A percentile compares a stretch with the other conserved stretches of the same genome.
These are phyloP conservation scores for Bovichtus diacanthus DNA, from an alignment of 2,797 vertebrate species.

Conservation along the genomic window DNA sequence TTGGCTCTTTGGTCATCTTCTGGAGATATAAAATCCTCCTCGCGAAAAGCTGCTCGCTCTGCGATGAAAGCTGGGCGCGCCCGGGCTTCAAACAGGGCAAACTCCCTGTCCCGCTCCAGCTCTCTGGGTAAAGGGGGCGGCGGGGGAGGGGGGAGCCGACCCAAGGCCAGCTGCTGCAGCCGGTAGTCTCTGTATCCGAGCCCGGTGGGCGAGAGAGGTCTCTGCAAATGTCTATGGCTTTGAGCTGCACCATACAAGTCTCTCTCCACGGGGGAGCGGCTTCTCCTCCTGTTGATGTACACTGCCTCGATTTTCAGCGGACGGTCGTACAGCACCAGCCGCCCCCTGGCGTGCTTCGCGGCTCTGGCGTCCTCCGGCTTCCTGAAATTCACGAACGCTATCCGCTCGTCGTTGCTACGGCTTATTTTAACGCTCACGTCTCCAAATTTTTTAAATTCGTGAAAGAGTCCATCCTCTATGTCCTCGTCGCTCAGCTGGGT, in stretches of 20 bases:
- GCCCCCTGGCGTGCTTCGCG: conserved; percentile 94
- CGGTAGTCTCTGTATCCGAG: conserved; percentile 96
- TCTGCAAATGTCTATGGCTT: conserved; percentile 87
- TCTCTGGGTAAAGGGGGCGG: conserved; percentile 94
- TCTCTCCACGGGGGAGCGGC: conserved; percentile 93
- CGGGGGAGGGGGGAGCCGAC: conserved; percentile 93
- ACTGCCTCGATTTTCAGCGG: conserved; percentile 97
- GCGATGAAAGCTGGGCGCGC: conserved; percentile 91
- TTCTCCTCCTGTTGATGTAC: conserved; percentile 89
- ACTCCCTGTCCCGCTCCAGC: conserved; percentile 94
- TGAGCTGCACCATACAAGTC: conserved; percentile 87
- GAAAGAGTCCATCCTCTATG: conserved; percentile 97
- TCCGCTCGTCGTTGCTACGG: conserved; percentile 93
- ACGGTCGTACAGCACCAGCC: conserved; percentile 95
- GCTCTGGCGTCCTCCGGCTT: conserved; percentile 95
- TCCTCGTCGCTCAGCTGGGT: conserved; percentile 96
- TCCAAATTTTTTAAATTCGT: conserved; percentile 98
- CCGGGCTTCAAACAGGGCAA: conserved; percentile 92
- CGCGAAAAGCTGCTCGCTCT: conserved; percentile 91
- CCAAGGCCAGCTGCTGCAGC: conserved; percentile 94
- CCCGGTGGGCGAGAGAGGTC: conserved; percentile 92
- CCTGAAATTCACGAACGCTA: conserved; percentile 97
- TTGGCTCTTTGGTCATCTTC: conserved; percentile 98
- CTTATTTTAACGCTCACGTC: conserved; percentile 98
- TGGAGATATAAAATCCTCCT: conserved; percentile 95